Percentiles rank a stretch among this genome's conserved stretches.
Conservation (phyloP, 2,797 vertebrate species). For the Acanthis flammea region DNA sequence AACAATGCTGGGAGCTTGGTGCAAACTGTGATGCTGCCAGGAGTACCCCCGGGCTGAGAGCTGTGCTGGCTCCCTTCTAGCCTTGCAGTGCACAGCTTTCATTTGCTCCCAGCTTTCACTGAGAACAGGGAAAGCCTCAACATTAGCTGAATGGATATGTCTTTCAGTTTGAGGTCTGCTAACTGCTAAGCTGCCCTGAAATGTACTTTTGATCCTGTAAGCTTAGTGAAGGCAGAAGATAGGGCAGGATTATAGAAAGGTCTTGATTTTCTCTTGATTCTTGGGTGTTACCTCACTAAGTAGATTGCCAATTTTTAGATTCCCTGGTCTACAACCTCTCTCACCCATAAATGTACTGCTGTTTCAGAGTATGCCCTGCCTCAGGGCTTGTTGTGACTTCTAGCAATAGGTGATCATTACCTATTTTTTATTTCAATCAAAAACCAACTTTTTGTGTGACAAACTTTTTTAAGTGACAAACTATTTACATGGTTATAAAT, state of each 20-base stretch:
- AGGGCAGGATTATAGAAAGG: background rate
- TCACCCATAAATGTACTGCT: background rate
- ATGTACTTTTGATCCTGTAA: constrained; percentile 1
- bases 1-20: background rate
- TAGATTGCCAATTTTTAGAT: background rate
- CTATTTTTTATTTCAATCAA: background rate
- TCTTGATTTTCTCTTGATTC: background rate
- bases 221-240: background rate
- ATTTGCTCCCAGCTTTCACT: background rate
- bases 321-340: background rate
- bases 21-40: background rate
- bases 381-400: background rate
- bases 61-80: background rate
- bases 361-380: background rate
- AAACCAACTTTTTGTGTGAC: background rate
- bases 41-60: rapidly evolving
- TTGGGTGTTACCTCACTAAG: background rate
- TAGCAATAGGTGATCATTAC: background rate
- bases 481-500: background rate
- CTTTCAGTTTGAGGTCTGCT: background rate
- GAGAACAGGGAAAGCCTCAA: background rate
- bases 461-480: background rate
- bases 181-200: constrained; percentile 2
- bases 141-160: background rate
- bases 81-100: background rate